Conservation (phyloP, 2,797 vertebrate genomes). For the Acanthurus leucopareius region DNA sequence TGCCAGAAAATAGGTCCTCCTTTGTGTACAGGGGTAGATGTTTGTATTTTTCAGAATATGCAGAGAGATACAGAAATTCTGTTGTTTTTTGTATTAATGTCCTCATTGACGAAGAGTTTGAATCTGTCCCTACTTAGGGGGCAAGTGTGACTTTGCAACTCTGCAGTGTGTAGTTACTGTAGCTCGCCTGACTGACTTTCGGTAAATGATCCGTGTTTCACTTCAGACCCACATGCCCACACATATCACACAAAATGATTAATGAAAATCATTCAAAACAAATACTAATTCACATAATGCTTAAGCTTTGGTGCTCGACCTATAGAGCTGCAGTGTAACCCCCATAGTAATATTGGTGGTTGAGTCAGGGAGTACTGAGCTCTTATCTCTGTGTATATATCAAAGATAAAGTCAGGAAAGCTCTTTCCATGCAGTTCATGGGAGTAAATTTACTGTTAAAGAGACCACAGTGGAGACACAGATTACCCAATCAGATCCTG, state of each 20-base stretch:
- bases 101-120: neutral
- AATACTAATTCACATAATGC: conserved; percentile 19
- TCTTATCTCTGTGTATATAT: conserved; percentile 57
- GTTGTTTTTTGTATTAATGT: neutral
- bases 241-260: neutral
- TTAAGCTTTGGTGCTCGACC: neutral
- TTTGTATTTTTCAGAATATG: neutral
- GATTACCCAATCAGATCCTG: conserved; percentile 69
- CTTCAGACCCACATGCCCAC: conserved; percentile 13
- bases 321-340: conserved; percentile 38
- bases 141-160: conserved; percentile 9
- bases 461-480: conserved; percentile 51
- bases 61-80: too few relatives aligned
- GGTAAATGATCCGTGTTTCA: conserved; percentile 28
- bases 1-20: neutral
- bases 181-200: conserved; percentile 2
- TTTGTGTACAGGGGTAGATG: neutral
- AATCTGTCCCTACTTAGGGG: neutral
- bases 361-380: neutral
- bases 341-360: conserved; percentile 32
- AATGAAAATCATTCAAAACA: neutral
- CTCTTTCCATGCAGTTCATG: conserved; percentile 34
- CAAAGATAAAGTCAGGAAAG: conserved; percentile 38
- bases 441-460: conserved; percentile 47
- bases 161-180: neutral